Percentiles rank a stretch among this genome's conserved stretches.
Evolutionary conservation across 2,888 invertebrate species (phyloP).

Genomic region (Metalampra italica): DNA sequence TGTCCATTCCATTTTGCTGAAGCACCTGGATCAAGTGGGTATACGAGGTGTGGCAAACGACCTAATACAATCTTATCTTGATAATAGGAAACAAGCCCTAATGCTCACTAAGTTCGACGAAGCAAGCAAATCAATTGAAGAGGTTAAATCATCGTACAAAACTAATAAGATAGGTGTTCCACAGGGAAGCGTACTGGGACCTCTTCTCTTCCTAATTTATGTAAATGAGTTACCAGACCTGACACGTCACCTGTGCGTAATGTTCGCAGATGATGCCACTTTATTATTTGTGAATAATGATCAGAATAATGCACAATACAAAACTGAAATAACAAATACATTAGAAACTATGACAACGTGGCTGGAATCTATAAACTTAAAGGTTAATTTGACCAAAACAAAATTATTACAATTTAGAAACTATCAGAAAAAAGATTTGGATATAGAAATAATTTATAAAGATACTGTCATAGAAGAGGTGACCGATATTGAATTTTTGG

Average conservation of each 20-base stretch:
- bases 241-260: too few species aligned
- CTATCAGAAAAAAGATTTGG: not conserved
- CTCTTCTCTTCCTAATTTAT: not conserved
- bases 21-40: not conserved
- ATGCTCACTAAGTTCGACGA: not conserved
- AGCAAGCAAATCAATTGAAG: not conserved
- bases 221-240: too few species aligned
- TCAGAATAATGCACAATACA: not conserved
- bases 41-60: not conserved
- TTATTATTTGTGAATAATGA: not conserved
- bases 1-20: not conserved
- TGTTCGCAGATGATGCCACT: not conserved
- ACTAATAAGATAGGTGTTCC: not conserved
- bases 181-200: slow-evolving; percentile 3
- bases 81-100: not conserved
- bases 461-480: not conserved
- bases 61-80: not conserved
- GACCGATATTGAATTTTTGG: not conserved
- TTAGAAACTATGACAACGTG: not conserved
- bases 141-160: not conserved
- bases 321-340: not conserved
- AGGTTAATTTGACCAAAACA: not conserved
- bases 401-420: not conserved
- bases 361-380: not conserved
- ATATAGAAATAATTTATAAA: not conserved